Conservation (phyloP, 2,888 invertebrate species). For the Acanthosepion lycidas region DNA sequence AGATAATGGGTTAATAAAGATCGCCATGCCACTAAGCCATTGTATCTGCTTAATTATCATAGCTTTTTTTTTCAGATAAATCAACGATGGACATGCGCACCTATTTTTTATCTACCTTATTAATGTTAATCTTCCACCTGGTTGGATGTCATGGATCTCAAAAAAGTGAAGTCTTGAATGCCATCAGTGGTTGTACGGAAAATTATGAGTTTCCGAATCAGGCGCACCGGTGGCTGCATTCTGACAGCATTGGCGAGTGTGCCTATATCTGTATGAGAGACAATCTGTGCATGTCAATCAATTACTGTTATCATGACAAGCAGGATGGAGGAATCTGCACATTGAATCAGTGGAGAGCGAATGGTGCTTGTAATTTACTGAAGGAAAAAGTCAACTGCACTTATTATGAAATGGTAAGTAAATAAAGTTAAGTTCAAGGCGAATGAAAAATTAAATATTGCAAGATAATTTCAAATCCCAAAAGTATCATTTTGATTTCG, state of each 20-base stretch:
- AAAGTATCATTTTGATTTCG: no score
- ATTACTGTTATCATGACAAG: not conserved
- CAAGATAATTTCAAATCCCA: no score
- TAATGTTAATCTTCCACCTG: not conserved
- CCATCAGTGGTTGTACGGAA: not conserved
- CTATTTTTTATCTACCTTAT: not conserved
- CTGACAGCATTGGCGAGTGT: conserved; percentile 25
- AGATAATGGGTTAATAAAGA: no score
- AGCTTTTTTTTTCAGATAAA: not conserved
- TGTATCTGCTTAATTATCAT: not conserved
- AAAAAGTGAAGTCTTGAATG: conserved; percentile 24
- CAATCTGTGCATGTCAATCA: conserved; percentile 13
- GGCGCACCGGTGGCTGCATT: not conserved
- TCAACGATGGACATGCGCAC: not conserved
- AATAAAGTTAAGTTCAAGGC: no score
- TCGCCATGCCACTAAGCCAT: not conserved
- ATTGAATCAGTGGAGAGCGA: conserved; percentile 39
- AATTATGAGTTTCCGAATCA: not conserved
- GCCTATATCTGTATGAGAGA: conserved; percentile 8
- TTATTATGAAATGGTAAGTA: conserved; percentile 45
- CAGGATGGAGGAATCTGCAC: not conserved
- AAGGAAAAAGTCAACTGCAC: conserved; percentile 24
- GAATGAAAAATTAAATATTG: no score
- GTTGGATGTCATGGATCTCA: not conserved
- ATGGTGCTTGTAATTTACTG: not conserved